Conservation (phyloP, 2,888 invertebrate species). For the Idaea dimidiata region DNA sequence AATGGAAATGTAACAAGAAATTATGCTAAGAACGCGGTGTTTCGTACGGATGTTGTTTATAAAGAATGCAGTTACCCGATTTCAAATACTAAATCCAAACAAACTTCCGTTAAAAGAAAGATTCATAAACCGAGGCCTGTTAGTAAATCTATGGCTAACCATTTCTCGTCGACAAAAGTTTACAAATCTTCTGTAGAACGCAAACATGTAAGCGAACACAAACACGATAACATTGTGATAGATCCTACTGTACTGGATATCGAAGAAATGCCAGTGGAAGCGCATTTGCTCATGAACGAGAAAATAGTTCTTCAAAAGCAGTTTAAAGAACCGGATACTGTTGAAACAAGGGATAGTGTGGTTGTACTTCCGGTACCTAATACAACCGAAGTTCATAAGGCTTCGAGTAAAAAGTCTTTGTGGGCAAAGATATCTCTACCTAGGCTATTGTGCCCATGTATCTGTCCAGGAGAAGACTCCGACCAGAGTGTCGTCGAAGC, state of each 20-base stretch:
- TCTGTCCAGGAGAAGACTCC: constrained; percentile 46
- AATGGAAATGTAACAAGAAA: constrained; percentile 32
- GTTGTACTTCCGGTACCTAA: constrained; percentile 3
- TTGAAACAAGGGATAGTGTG: constrained; percentile 1
- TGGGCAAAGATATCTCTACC: constrained; percentile 41
- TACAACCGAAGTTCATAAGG: constrained; percentile 20
- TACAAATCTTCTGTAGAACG: constrained; percentile 43
- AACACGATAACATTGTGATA: constrained; percentile 22
- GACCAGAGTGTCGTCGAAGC: constrained; percentile 23
- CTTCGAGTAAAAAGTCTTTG: constrained; percentile 15
- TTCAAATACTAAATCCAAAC: constrained; percentile 15
- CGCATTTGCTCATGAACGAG: background rate
- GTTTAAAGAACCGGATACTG: background rate
- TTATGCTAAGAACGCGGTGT: constrained; percentile 35
- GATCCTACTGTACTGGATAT: constrained; percentile 11
- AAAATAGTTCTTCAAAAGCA: background rate
- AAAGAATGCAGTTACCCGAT: constrained; percentile 53
- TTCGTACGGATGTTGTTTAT: constrained; percentile 48
- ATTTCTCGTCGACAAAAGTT: constrained; percentile 53
- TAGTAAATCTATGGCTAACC: constrained; percentile 21
- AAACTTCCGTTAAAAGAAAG: constrained; percentile 16
- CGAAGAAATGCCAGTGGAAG: constrained; percentile 4
- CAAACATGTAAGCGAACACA: constrained; percentile 24
- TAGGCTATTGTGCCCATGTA: constrained; percentile 58
- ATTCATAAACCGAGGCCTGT: constrained; percentile 19